phyloP scores from a whole-genome alignment of 2,113 vertebrate species.

The Arvicanthis niloticus region DNA sequence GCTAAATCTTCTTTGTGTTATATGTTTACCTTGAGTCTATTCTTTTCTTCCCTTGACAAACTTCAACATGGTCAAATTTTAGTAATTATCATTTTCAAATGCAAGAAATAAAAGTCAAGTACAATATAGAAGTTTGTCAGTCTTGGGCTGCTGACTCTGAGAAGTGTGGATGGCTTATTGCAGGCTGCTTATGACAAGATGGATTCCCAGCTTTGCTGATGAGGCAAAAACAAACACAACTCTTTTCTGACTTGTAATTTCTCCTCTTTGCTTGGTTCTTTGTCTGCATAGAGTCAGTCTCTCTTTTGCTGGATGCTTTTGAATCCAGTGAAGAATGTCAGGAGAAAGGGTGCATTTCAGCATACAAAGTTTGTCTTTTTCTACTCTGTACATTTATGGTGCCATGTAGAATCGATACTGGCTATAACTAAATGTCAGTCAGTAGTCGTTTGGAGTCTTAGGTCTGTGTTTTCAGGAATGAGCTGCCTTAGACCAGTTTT shows the following conservation, averaged over 20 bases:
- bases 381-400: conserved; percentile 17
- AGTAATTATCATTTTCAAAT: conserved; percentile 27
- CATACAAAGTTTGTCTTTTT: conserved; percentile 44
- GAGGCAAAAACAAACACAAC: background rate
- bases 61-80: conserved; percentile 4
- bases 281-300: background rate
- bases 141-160: background rate
- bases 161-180: background rate
- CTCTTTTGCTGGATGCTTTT: conserved; percentile 22
- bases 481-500: background rate
- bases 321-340: conserved; percentile 25
- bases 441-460: background rate
- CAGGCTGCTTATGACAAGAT: background rate
- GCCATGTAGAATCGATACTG: background rate
- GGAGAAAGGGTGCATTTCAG: background rate
- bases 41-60: background rate
- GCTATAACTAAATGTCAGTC: background rate
- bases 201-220: background rate
- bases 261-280: conserved; percentile 38
- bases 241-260: conserved; percentile 3
- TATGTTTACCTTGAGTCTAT: background rate
- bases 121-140: background rate
- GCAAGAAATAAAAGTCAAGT: conserved; percentile 19
- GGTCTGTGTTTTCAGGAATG: background rate
- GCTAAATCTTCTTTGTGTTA: conserved; percentile 41